Conservation (phyloP, 2,888 invertebrate species). For the Orthonychiurus folsomi region DNA sequence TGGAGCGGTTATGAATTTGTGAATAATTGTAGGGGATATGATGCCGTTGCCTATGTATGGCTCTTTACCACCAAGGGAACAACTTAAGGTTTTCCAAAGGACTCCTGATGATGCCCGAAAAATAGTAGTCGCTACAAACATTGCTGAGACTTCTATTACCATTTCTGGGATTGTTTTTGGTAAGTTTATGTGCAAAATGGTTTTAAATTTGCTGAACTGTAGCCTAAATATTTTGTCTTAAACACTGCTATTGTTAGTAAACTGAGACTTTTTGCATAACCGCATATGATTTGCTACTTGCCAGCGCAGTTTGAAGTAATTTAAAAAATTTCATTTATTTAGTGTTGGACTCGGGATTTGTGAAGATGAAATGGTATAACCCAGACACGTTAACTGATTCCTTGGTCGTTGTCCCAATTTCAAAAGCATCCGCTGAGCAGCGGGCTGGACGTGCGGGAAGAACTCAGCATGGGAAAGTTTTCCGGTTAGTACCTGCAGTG, state of each 20-base stretch:
- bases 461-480: constrained; percentile 72
- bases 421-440: constrained; percentile 81
- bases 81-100: constrained; percentile 74
- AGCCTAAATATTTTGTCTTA: no score
- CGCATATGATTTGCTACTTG: no score
- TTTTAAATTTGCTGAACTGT: neutral
- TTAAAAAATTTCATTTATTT: neutral
- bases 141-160: constrained; percentile 94
- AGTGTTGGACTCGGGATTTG: constrained; percentile 83
- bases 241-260: no score
- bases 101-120: constrained; percentile 66
- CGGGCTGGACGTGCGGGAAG: constrained; percentile 88
- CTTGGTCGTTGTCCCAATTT: constrained; percentile 70
- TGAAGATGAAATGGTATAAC: constrained; percentile 85
- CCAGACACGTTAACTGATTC: constrained; percentile 72
- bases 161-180: constrained; percentile 86
- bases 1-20: neutral
- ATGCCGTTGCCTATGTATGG: constrained; percentile 85
- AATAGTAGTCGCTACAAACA: constrained; percentile 86
- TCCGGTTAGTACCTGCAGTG: constrained; percentile 49
- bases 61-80: constrained; percentile 72
- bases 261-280: neutral
- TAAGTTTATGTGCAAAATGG: constrained; percentile 44
- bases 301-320: neutral
- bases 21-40: constrained; percentile 47